Conservation (phyloP, 2,113 vertebrate species). For the Pomatorhinus ruficollis region DNA sequence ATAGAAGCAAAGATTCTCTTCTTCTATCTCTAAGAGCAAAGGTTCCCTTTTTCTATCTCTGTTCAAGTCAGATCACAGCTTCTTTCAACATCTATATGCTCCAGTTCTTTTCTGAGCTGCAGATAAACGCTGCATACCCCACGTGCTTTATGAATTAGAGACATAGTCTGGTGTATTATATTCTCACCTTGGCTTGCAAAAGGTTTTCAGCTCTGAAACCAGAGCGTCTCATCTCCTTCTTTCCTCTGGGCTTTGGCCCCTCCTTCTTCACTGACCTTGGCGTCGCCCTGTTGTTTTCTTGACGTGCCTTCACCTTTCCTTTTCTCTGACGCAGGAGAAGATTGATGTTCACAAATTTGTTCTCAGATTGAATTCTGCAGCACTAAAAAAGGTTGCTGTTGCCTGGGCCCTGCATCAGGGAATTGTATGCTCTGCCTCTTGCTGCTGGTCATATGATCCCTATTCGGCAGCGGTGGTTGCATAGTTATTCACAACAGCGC, state of each 20-base stretch:
- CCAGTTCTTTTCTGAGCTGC: background rate
- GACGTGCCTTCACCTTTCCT: background rate
- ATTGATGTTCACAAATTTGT: background rate
- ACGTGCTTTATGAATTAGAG: background rate
- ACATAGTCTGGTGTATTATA: background rate
- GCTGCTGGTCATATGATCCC: background rate
- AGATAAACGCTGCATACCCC: background rate
- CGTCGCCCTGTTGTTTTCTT: background rate
- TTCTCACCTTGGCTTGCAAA: background rate
- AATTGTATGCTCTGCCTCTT: background rate
- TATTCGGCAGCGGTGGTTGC: background rate
- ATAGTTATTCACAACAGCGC: background rate
- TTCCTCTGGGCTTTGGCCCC: background rate
- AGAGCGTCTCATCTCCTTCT: background rate
- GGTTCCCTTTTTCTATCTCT: background rate
- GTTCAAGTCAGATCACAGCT: background rate
- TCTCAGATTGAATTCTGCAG: background rate
- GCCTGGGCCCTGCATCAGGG: background rate
- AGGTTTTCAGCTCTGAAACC: background rate
- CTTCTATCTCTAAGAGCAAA: background rate
- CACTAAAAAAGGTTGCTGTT: background rate
- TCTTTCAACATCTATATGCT: background rate
- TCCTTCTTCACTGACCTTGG: background rate
- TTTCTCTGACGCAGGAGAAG: background rate
- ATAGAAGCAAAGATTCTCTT: background rate